Evolutionary conservation across 2,888 invertebrate species (phyloP), one percentile per base, ranked within the genome.

Genomic region (Aphodius granarius): DNA sequence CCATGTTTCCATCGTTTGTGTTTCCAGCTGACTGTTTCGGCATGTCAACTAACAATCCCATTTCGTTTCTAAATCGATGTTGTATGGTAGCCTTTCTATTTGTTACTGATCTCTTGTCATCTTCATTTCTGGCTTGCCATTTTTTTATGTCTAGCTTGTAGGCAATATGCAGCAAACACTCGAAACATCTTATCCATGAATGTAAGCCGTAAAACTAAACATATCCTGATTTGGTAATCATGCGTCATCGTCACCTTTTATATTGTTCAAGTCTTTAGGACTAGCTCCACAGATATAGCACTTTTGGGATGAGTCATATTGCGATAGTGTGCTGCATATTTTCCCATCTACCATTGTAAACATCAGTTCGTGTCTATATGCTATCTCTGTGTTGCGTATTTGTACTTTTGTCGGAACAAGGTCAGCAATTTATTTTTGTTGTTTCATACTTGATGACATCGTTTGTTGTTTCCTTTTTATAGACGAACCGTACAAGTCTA

Each of bases 1-100:
- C 75, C n/a, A 75, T 77, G 71, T 78, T 79, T 20, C 76, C 80
- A 64, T 77, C 79, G 75, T 80, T 80, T 16, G 78, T 77, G 15
- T 16, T 76, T 6, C 80, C 80, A 76, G 70, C 79, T 18, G 78
- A 78, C 15, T 75, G 80, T 64, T 79, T 79, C 62, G 78, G 79
- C 63, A 76, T 22, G 72, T 78, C 66, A 73, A 71, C 70, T 5
- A 74, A n/a, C 20, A 76, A 66, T 17, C 73, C 73, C 62, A 73
- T 43, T 66, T 65, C 64, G 17, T 19, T 18, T 19, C 21, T 63
- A 64, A 76, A 74, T 19, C 63, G 23, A 19, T 68, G 15, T 62
- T 74, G 74, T 20, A 75, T 76, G 74, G 72, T 22, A 19, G 63
- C 71, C 21, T 68, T 72, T 62, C 76, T 70, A 13, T 17, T 63